Percentiles rank a stretch among this genome's conserved stretches.
phyloP scores from a whole-genome alignment of 2,888 invertebrate species.

The Pyrgus malvae region DNA sequence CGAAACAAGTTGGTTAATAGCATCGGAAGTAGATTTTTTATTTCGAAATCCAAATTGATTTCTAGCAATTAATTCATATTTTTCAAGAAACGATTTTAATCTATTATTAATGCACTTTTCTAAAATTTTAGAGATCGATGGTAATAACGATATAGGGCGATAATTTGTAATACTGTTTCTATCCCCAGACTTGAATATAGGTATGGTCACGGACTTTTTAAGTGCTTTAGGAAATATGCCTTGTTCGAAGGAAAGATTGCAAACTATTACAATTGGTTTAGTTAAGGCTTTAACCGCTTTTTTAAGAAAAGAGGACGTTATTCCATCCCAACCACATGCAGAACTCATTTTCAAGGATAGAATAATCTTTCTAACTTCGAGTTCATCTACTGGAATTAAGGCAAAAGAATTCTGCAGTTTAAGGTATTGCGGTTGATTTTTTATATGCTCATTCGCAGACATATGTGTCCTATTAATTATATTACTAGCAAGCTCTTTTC shows the following conservation, averaged over 20 bases:
- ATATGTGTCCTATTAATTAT: neutral
- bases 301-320: neutral
- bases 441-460: neutral
- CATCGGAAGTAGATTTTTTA: constrained; percentile 6
- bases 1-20: neutral
- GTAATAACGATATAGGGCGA: constrained; percentile 1
- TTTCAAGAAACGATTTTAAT: neutral
- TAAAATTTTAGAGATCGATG: constrained; percentile 2
- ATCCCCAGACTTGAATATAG: constrained; percentile 1
- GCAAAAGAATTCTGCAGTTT: neutral
- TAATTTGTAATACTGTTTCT: constrained; percentile 2
- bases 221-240: neutral
- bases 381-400: neutral
- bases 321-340: constrained; percentile 4
- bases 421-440: neutral
- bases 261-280: neutral
- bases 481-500: neutral
- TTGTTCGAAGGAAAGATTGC: constrained; percentile 2
- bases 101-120: constrained; percentile 8
- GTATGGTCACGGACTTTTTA: neutral
- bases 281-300: neutral
- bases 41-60: constrained; percentile 10
- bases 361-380: neutral
- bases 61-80: neutral
- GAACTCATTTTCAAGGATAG: neutral